Conservation (phyloP, 2,113 vertebrate genomes). For the Bufo bufo region DNA sequence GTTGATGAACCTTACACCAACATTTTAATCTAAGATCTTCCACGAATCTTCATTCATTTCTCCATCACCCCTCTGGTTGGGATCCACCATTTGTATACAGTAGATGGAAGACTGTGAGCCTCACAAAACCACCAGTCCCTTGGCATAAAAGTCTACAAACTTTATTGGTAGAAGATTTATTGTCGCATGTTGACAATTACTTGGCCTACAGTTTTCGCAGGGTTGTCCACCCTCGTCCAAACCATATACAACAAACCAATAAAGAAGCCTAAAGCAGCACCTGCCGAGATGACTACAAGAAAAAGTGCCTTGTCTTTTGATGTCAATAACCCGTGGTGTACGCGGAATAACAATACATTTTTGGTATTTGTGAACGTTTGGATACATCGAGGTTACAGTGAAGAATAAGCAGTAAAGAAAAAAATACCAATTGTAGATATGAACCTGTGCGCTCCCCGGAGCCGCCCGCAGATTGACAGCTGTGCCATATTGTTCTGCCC, state of each 20-base stretch:
- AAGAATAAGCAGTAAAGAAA: constrained; percentile 8
- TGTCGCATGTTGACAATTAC: neutral
- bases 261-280: neutral
- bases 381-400: neutral
- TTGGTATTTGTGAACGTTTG: neutral
- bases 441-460: neutral
- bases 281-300: neutral
- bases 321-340: neutral
- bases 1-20: too few relatives aligned
- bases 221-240: neutral
- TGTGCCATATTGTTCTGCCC: constrained; percentile 47
- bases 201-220: neutral
- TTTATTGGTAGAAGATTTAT: neutral
- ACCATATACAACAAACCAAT: neutral
- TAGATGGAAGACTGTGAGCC: too few relatives aligned
- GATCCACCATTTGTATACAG: too few relatives aligned
- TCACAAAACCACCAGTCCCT: too few relatives aligned
- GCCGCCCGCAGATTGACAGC: constrained; percentile 28
- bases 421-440: constrained; percentile 4
- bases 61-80: too few relatives aligned
- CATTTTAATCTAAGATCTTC: too few relatives aligned
- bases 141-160: too few relatives aligned
- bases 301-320: neutral
- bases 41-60: too few relatives aligned
- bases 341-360: constrained; percentile 11